phyloP scores from a whole-genome alignment of 2,113 vertebrate species.

The Todiramphus saurophagus region DNA sequence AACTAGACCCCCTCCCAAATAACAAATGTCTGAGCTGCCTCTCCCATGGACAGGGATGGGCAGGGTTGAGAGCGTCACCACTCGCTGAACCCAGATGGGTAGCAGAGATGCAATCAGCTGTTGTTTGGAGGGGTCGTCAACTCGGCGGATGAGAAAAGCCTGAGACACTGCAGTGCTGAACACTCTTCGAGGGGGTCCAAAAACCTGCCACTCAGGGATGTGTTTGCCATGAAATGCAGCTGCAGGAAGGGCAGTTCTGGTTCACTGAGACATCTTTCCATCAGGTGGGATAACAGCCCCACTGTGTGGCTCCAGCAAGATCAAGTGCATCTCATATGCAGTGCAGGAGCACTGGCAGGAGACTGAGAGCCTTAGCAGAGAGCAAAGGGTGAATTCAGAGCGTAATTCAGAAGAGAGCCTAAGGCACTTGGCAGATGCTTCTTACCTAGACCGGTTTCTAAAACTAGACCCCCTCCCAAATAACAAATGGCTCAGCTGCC shows the following conservation, averaged over 20 bases:
- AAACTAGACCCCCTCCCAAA: background rate
- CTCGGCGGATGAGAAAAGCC: background rate
- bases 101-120: background rate
- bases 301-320: background rate
- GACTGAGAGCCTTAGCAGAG: background rate
- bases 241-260: background rate
- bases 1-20: background rate
- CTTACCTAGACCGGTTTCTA: background rate
- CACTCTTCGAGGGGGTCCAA: background rate
- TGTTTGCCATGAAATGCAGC: background rate
- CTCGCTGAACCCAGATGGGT: accelerated
- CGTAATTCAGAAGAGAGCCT: background rate
- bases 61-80: background rate
- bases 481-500: background rate
- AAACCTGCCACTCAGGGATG: background rate
- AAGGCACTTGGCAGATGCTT: background rate
- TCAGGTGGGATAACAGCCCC: background rate
- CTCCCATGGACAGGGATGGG: accelerated
- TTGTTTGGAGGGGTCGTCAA: accelerated
- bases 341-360: background rate
- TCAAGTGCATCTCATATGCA: background rate
- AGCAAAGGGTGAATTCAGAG: background rate
- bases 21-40: background rate
- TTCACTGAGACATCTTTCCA: background rate
- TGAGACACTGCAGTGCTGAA: background rate